Evolutionary conservation across 2,113 vertebrate genomes (phyloP), one percentile per base, ranked within the genome.

Genomic region (Psettodes erumei): DNA sequence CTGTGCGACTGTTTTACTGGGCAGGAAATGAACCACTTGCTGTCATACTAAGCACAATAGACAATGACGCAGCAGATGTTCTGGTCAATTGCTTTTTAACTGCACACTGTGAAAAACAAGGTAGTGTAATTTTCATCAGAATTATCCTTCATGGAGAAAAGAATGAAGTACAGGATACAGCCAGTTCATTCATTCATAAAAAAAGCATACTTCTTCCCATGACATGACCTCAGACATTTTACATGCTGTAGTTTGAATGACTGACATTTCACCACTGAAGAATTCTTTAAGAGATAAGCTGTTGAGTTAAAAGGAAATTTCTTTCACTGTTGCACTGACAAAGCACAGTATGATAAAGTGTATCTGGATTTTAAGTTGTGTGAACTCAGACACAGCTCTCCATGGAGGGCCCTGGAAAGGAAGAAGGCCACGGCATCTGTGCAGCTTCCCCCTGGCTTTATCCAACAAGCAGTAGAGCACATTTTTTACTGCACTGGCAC

Each of bases 401-500:
- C 8, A 16, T 18, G 51, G 58, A 80, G 55, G 23, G 53, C 21
- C 5, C 33, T 47, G 62, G 28, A 79, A 61, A 42, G 27, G 30
- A 64, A 79, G 60, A 16, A 19, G 59, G 61, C 60, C 28, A 21
- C 60, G 61, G 71, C 51, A 70, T 84, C 78, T 71, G 81, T 48
- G 45, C 21, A 60, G 43, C 55, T 54, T 47, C 51, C 68, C 81
- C 42, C 43, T 9, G 35, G 43, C 43, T 66, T 55, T 37, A 56
- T 82, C 69, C 61, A 66, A 45, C 61, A 79, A 82, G 50, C 32
- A 32, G 59, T 63, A 56, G 50, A 85, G 76, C 64, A 59, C 54
- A 74, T 81, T 86, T 84, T n/a, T 82, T 77, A 80, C 47, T 75
- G 59, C 37, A 43, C 35, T 73, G 81, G 76, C 76, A 21, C 59